Evolutionary conservation across 2,797 vertebrate species (phyloP), one percentile per base, ranked within the genome.

Genomic region (Acrossocheilus fasciatus): DNA sequence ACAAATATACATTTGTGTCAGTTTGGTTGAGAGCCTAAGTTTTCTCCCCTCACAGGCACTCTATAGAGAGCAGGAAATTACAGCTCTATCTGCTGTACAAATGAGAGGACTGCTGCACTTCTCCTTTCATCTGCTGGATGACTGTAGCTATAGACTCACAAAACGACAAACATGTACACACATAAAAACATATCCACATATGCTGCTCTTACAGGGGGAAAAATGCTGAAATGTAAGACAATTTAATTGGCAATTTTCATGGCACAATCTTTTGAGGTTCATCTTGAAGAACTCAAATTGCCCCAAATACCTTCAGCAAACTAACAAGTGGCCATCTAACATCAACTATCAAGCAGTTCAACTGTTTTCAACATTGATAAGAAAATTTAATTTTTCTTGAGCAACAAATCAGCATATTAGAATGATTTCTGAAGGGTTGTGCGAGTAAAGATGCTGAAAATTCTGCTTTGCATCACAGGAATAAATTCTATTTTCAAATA

Each of bases 61-160:
- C 11, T 41, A 9, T 18, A 39, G 81, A 57, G 14, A 82, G 81
- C 34, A 82, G 36, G 8, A 72, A 57, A 72, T 72, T 41, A 82
- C 50, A 17, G n/a, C 50, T 43, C 23, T 72, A 39, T 39, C 47
- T 36, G 12, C 47, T 69, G 30, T 70, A 82, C n/a, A 69, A 52
- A 39, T 82, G 47, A 70, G 64, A 70, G 14, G 50, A 82, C 20
- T 41, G 23, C 66, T 70, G 47, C 50, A 82, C 64, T 41, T 39
- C 20, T 54, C 64, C 18, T 68, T 81, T 81, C 43, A 81, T 68
- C 62, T 52, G 11, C 30, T 81, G 30, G 12, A 69, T 52, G 26
- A 30, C 72, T 45, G 26, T 15, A 75, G 45, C 4, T 34, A 75
- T 10, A 75, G 72, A 50, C 72, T 75, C 43, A 30, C 14, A 34